phyloP scores from a whole-genome alignment of 2,888 invertebrate species.

The Drosophila sordidula region DNA sequence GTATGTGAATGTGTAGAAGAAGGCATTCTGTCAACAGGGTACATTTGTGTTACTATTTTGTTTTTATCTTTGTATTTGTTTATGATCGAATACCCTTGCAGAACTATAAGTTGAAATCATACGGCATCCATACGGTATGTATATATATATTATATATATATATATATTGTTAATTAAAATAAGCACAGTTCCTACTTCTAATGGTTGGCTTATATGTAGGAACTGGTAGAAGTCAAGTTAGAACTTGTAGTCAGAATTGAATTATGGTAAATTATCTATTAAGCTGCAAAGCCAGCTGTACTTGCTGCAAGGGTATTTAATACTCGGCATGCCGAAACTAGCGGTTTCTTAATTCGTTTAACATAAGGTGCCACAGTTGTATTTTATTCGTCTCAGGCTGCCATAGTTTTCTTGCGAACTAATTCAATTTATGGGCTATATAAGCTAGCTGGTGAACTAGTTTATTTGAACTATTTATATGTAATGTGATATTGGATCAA shows the following conservation, averaged over 20 bases:
- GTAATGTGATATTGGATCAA: constrained; percentile 30
- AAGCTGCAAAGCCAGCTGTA: no score
- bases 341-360: constrained; percentile 4
- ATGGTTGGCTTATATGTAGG: background rate
- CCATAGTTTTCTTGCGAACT: constrained; percentile 37
- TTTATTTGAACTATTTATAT: constrained; percentile 45
- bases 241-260: background rate
- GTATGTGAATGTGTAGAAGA: constrained; percentile 68
- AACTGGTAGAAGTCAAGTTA: background rate
- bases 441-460: constrained; percentile 43
- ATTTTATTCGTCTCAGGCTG: background rate
- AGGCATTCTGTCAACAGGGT: constrained; percentile 83
- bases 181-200: background rate
- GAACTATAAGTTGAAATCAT: no score
- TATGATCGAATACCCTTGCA: constrained; percentile 24
- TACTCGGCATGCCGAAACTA: constrained; percentile 31
- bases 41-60: constrained; percentile 54
- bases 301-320: constrained; percentile 32
- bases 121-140: no score
- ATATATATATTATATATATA: no score
- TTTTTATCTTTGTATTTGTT: constrained; percentile 10
- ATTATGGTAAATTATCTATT: background rate
- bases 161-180: no score
- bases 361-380: constrained; percentile 20
- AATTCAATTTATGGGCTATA: constrained; percentile 41